Evolutionary conservation across 2,888 invertebrate species (phyloP).

Genomic region (Tetramorium bicarinatum): DNA sequence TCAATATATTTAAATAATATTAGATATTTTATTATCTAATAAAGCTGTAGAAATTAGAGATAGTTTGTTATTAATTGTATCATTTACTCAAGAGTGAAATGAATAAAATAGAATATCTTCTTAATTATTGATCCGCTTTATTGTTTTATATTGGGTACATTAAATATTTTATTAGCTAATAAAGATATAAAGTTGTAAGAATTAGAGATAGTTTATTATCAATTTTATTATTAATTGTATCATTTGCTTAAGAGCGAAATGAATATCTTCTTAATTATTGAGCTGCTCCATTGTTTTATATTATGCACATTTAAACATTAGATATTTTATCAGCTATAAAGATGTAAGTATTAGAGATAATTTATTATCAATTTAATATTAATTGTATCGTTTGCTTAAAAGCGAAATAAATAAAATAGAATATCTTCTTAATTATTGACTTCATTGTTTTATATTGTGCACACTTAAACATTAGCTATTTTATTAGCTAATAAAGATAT

Average conservation of each 20-base stretch:
- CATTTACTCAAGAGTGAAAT: background rate
- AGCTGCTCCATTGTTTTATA: too few relatives aligned
- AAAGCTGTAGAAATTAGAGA: background rate
- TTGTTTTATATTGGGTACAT: background rate
- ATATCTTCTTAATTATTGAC: too few relatives aligned
- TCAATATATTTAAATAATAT: background rate
- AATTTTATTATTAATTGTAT: background rate
- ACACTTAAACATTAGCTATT: background rate
- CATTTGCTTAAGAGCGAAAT: too few relatives aligned
- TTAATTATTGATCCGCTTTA: background rate
- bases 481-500: background rate
- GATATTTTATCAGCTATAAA: background rate
- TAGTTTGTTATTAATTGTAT: background rate
- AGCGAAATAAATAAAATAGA: background rate
- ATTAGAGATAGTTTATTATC: background rate
- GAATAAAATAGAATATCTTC: slow-evolving; percentile 2
- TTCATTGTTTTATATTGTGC: too few relatives aligned
- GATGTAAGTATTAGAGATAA: background rate
- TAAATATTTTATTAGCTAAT: background rate
- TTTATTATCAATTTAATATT: background rate
- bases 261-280: too few relatives aligned
- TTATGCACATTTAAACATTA: background rate
- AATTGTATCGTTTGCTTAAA: background rate
- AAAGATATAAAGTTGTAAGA: background rate
- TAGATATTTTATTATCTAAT: background rate